Base-by-base conservation (phyloP, 2,797 vertebrate genomes). In the Hydrophis major region DNA sequence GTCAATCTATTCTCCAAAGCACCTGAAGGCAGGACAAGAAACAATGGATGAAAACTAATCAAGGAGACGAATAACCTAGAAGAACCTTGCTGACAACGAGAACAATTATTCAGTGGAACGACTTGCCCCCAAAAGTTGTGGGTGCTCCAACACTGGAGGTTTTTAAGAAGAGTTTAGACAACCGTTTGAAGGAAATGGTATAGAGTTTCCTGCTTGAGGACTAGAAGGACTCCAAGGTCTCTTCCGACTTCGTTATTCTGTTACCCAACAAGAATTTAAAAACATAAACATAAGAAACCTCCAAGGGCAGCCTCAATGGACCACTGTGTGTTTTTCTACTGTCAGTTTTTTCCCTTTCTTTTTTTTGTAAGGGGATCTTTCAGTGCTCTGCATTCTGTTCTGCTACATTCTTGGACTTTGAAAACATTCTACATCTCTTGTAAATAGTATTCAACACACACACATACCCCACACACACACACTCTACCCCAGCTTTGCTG, bases 391-490 rank as follows among this genome's bases (percentile, higher is more conserved):
- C 0, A 12, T 92, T 95, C 93, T 0, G 50, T 92, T 0, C 0
- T 7, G 53, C 89, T 94, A 95, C 93, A 50, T 90, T 94, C 94
- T 93, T 92, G 95, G 94, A 47, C 3, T 11, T 27, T 37, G 20
- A 50, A 93, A 94, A 89, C 92, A 53, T 90, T 94, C 55, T 59
- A 93, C 92, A 93, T 95, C 92, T 78, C 95, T 95, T 96, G 94
- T 95, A 95, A 96, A 93, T 89, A 1, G 13, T 90, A 95, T 96
- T 95, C 96, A 95, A 53, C 94, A 93, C 28, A 4, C 60, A 42
- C 37, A 37, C 37, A 7, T 6, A 2, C 59, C 22, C 2, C 60
- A 10, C 25, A 3, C 61, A 13, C 96, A 95, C 93, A 93, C 66
- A 20, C 32, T 13, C 5, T 18, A 10, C 18, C 37, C 20, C 37